Evolutionary conservation across 2,797 vertebrate genomes (phyloP).

Genomic region (Lates japonicus): DNA sequence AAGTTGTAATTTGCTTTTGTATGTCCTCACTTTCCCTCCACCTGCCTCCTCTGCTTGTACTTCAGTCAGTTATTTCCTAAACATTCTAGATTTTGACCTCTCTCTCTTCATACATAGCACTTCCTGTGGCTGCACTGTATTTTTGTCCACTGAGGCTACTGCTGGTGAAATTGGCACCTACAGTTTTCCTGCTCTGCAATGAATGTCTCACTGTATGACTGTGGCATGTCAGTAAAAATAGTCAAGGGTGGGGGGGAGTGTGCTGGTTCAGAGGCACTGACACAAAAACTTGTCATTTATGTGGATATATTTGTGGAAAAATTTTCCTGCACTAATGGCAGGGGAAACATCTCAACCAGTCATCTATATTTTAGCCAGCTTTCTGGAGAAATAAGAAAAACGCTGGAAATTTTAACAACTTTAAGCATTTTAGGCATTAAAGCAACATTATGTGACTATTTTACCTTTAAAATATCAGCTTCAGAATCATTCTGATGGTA

Average conservation of each 20-base stretch:
- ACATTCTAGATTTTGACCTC: neutral
- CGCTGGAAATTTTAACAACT: too few relatives aligned
- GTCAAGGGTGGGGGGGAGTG: neutral
- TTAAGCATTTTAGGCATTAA: neutral
- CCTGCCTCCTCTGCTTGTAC: neutral
- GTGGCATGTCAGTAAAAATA: conserved; percentile 21
- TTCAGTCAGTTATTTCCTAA: conserved; percentile 28
- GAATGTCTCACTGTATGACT: conserved; percentile 12
- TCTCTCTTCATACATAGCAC: neutral
- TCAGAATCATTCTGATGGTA: too few relatives aligned
- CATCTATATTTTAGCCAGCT: neutral
- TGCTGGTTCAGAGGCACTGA: conserved; percentile 31
- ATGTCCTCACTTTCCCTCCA: conserved; percentile 40
- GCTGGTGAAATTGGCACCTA: conserved; percentile 61
- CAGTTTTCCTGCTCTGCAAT: conserved; percentile 28
- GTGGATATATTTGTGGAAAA: conserved; percentile 23
- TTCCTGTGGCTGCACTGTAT: conserved; percentile 27
- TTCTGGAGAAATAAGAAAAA: conserved; percentile 12
- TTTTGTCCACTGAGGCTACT: conserved; percentile 14
- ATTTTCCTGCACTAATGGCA: neutral
- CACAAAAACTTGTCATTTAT: conserved; percentile 55
- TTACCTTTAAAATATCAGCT: too few relatives aligned
- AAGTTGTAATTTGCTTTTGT: conserved; percentile 43
- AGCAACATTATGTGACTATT: too few relatives aligned
- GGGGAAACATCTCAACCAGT: too few relatives aligned